Conservation (phyloP, 2,113 vertebrate genomes). For the Talpa occidentalis region DNA sequence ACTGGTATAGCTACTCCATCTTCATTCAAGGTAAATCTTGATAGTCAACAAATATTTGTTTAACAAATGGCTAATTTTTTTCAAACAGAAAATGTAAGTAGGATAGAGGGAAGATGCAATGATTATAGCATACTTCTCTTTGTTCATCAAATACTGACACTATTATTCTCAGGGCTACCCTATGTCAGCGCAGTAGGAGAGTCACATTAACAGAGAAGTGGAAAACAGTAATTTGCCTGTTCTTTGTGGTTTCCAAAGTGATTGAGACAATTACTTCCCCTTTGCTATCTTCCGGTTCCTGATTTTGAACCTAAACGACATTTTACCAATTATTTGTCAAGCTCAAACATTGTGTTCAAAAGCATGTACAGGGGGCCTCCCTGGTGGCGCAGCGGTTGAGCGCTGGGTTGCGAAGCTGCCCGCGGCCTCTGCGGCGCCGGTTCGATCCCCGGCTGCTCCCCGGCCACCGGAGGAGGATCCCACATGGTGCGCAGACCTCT, state of each 20-base stretch:
- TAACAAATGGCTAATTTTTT: not conserved
- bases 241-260: not conserved
- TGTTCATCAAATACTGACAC: not conserved
- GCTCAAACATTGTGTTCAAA: not conserved
- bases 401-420: too few relatives aligned
- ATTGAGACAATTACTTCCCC: not conserved
- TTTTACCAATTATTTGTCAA: not conserved
- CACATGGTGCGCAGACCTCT: too few relatives aligned
- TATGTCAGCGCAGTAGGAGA: not conserved
- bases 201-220: not conserved
- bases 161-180: not conserved
- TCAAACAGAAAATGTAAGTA: not conserved
- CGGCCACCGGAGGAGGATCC: too few relatives aligned
- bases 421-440: too few relatives aligned
- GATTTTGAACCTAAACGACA: not conserved
- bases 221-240: not conserved
- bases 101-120: not conserved
- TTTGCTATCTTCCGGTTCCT: not conserved
- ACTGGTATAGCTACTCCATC: not conserved
- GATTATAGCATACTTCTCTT: not conserved
- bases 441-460: too few relatives aligned
- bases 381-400: too few relatives aligned
- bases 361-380: not conserved
- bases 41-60: not conserved
- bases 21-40: not conserved